Evolutionary conservation across 1,140 invertebrate genomes (phyloP), one percentile per base, ranked within the genome.

Genomic region (Drosophila sechellia): DNA sequence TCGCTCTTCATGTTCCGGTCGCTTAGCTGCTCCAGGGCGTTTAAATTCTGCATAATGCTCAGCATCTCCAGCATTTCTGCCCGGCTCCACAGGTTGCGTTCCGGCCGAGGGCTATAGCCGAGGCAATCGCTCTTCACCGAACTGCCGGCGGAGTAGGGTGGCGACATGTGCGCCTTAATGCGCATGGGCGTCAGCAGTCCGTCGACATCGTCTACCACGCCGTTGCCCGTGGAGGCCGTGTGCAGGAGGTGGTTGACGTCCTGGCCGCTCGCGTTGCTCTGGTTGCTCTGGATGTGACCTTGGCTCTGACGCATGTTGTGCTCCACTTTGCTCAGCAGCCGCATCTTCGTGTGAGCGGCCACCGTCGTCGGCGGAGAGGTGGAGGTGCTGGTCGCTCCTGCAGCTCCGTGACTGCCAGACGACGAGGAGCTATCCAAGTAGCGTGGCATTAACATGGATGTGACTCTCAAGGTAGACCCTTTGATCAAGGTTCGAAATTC

Each of bases 71-170:
- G 76, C 64, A 92, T 92, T 40, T 92, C 91, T 27, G 77, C 66
- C 5, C 89, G 83, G 49, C 87, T 89, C 91, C 91, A 92, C 49
- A 92, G 76, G 72, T 92, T 92, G 34, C 91, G 90, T 27, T 92
- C 90, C 13, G 80, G 79, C 42, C 79, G 76, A 20, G 77, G 43
- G 22, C 50, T 50, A 6, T 39, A 17, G 1, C 78, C 59, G n/a
- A 71, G 64, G 48, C 43, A 39, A 20, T 52, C 59, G 13, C 17
- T 15, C 35, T 53, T 59, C 8, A 17, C 22, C 15, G 48, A 34
- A 15, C 53, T 46, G 40, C 57, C 31, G n/a, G n/a, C 49, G 27
- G 57, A 56, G 13, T 39, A 57, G 11, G 71, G 45, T 20, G 77
- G 64, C 27, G 58, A 70, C 22, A 50, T 40, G 17, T 60, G 72